Conservation (phyloP, 2,797 vertebrate species). For the Moxostoma hubbsi region DNA sequence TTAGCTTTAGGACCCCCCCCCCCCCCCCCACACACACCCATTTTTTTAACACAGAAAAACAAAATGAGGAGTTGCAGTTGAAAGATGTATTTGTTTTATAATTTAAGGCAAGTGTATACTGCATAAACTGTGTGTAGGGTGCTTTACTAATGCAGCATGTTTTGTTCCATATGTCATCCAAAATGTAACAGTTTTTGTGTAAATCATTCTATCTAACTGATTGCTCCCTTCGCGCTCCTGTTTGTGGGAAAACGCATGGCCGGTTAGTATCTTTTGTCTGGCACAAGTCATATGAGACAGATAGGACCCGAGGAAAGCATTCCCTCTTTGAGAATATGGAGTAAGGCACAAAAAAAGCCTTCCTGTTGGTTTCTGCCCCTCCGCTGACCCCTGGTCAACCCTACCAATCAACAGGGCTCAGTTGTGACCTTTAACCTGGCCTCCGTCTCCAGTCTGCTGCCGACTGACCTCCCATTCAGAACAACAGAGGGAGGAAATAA, state of each 20-base stretch:
- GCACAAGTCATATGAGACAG: slow-evolving; percentile 37
- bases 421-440: slow-evolving; percentile 56
- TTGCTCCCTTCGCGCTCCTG: background rate
- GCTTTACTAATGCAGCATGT: slow-evolving; percentile 1
- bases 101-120: background rate
- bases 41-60: background rate
- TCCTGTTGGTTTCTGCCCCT: slow-evolving; percentile 55
- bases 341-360: slow-evolving; percentile 48
- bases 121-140: background rate
- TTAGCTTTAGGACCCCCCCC: slow-evolving; percentile 1
- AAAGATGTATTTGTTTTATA: background rate
- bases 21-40: too few relatives aligned
- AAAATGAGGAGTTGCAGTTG: background rate
- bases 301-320: slow-evolving; percentile 29
- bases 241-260: slow-evolving; percentile 41
- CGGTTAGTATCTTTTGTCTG: slow-evolving; percentile 33
- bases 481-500: slow-evolving; percentile 58
- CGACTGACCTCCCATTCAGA: slow-evolving; percentile 45
- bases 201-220: background rate
- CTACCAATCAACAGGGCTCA: slow-evolving; percentile 53
- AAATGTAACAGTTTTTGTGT: background rate
- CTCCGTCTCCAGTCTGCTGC: slow-evolving; percentile 56
- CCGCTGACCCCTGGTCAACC: slow-evolving; percentile 50
- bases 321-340: slow-evolving; percentile 19
- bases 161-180: background rate